Evolutionary conservation across 2,113 vertebrate genomes (phyloP).

Genomic region (Chelonoidis abingdonii): DNA sequence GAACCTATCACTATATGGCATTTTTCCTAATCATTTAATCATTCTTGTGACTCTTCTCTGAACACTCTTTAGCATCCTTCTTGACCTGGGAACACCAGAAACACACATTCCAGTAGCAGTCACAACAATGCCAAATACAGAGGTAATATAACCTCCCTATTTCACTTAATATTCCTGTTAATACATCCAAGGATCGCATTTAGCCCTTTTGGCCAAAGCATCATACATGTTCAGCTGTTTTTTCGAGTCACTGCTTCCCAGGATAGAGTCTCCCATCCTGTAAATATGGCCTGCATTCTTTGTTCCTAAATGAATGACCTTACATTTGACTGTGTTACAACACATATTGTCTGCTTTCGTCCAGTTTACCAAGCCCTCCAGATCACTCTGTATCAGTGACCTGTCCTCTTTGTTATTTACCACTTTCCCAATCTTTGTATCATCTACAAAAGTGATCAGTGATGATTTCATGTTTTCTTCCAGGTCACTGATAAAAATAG

Average conservation of each 20-base stretch:
- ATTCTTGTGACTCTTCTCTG: too few species aligned
- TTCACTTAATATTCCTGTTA: neutral
- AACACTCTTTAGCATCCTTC: neutral
- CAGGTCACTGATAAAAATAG: neutral
- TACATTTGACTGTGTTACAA: neutral
- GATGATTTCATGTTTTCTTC: neutral
- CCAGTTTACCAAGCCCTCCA: neutral
- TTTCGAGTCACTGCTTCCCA: neutral
- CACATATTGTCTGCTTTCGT: neutral
- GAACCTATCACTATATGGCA: neutral
- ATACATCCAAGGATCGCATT: neutral
- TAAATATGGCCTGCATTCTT: neutral
- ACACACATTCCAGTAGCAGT: neutral
- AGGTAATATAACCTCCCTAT: neutral
- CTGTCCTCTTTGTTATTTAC: neutral
- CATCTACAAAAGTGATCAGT: neutral
- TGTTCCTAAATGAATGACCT: neutral
- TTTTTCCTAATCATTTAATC: too few species aligned
- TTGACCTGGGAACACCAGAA: neutral
- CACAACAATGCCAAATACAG: neutral
- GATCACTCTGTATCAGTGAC: neutral
- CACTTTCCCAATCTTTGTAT: neutral
- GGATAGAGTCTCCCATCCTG: neutral
- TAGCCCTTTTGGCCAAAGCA: neutral
- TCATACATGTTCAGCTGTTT: neutral